These are phyloP conservation scores for Aldrovandia affinis DNA, from an alignment of 2,797 vertebrate genomes.

Conservation along the genomic window DNA sequence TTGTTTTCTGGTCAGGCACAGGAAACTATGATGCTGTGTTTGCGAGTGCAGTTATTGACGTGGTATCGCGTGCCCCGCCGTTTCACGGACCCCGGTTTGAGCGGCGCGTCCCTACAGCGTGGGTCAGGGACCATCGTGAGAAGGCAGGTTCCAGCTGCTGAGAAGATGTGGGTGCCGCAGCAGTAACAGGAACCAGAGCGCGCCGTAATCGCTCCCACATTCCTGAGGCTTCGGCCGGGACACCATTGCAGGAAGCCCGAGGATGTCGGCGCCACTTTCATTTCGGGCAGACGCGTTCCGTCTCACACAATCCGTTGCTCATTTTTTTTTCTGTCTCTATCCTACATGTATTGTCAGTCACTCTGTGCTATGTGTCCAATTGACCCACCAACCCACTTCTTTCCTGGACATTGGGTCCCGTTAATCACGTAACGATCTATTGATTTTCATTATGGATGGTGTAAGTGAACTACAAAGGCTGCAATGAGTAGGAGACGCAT, in stretches of 20 bases:
- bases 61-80: neutral
- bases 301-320: conserved; percentile 12
- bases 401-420: neutral
- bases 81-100: neutral
- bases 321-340: no score
- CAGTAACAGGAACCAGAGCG: conserved; percentile 28
- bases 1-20: neutral
- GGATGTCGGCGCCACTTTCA: conserved; percentile 17
- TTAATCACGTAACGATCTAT: neutral
- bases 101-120: neutral
- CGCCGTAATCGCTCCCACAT: conserved; percentile 20
- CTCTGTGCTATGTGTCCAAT: neutral
- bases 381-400: neutral
- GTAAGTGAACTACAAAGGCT: neutral
- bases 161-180: conserved; percentile 29
- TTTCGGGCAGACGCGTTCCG: conserved; percentile 11
- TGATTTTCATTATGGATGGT: neutral
- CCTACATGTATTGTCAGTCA: neutral
- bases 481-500: neutral
- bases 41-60: neutral
- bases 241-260: conserved; percentile 24
- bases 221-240: conserved; percentile 23
- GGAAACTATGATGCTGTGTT: neutral
- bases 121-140: neutral
- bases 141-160: conserved; percentile 17